phyloP scores from a whole-genome alignment of 2,113 vertebrate genomes.

The Gymnarchus niloticus region DNA sequence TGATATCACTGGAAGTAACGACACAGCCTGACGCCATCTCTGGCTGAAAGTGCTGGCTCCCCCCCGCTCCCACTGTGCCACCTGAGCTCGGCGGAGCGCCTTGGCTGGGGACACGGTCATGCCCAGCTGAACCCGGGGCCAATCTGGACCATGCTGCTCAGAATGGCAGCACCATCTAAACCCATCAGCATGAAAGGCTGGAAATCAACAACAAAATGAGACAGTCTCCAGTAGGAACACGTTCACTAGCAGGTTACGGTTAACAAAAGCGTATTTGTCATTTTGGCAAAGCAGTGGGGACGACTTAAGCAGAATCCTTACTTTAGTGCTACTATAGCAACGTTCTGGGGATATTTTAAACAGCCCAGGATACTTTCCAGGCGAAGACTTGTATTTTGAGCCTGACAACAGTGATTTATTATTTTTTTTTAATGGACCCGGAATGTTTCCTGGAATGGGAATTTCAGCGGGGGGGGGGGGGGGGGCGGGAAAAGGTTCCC shows the following conservation, averaged over 20 bases:
- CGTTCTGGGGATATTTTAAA: not conserved
- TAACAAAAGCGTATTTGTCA: not conserved
- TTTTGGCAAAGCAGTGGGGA: not conserved
- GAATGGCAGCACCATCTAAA: not conserved
- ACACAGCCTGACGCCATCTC: not conserved
- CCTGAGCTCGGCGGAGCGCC: not conserved
- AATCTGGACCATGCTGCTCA: not conserved
- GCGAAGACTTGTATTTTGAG: constrained; percentile 2
- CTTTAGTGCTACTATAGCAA: constrained; percentile 4
- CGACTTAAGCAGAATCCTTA: not conserved
- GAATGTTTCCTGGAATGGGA: constrained; percentile 15
- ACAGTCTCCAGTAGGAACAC: not conserved
- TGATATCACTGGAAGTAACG: too few relatives aligned
- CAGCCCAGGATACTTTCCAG: constrained; percentile 6
- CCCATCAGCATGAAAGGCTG: not conserved
- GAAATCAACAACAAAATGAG: not conserved
- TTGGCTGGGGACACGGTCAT: not conserved
- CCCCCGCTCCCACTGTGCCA: too few relatives aligned
- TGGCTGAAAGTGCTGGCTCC: not conserved
- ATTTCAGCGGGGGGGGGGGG: not conserved
- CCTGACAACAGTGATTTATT: not conserved
- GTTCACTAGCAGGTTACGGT: not conserved
- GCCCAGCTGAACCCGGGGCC: not conserved
- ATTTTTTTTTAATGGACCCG: not conserved
- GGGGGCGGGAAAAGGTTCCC: too few relatives aligned